phyloP scores from a whole-genome alignment of 2,888 invertebrate species.

The Lumbricus terrestris region DNA sequence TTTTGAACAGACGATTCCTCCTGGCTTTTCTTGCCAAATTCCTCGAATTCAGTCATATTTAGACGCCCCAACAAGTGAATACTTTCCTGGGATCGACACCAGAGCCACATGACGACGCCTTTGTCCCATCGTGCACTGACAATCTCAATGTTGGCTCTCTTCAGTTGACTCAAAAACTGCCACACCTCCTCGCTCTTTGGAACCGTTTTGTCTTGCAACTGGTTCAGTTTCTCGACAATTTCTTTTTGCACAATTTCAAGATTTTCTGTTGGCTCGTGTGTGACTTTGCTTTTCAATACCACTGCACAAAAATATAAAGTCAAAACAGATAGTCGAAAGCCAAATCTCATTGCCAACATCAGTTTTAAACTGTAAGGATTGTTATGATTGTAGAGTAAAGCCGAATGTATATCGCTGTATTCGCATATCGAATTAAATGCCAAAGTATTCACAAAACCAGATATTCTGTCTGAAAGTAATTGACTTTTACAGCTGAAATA shows the following conservation, averaged over 20 bases:
- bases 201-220: neutral
- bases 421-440: no score
- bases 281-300: neutral
- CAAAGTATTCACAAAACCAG: no score
- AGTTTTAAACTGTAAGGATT: no score
- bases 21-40: no score
- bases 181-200: constrained; percentile 5
- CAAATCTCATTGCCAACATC: no score
- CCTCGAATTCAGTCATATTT: neutral
- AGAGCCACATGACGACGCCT: neutral
- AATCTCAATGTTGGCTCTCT: no score
- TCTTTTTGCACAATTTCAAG: neutral
- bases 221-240: neutral
- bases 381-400: no score
- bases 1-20: no score
- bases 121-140: neutral
- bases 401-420: no score
- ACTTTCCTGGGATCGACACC: neutral
- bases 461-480: no score
- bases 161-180: neutral
- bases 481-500: no score
- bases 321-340: neutral
- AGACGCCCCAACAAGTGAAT: neutral
- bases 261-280: neutral
- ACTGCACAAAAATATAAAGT: no score